phyloP scores from a whole-genome alignment of 2,797 vertebrate genomes.

The Galago senegalensis region DNA sequence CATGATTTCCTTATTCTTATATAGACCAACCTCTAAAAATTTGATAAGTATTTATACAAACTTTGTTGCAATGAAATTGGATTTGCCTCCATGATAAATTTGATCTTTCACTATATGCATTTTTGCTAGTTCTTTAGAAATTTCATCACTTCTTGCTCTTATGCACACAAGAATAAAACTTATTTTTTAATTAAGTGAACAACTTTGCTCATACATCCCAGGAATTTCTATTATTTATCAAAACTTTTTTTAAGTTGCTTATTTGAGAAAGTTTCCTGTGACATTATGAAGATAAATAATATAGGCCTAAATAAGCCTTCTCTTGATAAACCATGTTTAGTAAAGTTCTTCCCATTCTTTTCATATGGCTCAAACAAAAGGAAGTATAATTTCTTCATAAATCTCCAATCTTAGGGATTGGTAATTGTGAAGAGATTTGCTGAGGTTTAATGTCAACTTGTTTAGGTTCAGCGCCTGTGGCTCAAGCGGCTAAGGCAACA shows the following conservation, averaged over 20 bases:
- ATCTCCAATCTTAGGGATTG: fast-evolving
- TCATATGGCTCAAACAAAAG: not conserved
- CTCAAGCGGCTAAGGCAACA: too few species aligned
- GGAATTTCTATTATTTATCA: not conserved
- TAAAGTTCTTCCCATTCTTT: not conserved
- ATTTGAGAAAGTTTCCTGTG: not conserved
- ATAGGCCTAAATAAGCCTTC: not conserved
- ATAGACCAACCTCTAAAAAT: not conserved
- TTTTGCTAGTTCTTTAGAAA: not conserved
- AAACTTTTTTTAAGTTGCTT: not conserved
- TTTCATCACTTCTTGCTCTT: not conserved
- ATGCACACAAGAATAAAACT: not conserved
- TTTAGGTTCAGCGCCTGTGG: too few species aligned
- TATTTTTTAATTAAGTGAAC: not conserved
- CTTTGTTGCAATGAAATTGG: not conserved
- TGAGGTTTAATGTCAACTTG: not conserved
- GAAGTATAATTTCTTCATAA: not conserved
- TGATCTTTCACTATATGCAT: not conserved
- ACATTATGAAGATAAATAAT: not conserved
- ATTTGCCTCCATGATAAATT: not conserved
- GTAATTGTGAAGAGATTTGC: not conserved
- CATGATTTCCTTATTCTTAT: not conserved
- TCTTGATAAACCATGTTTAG: not conserved
- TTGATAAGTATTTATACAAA: not conserved
- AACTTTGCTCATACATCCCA: not conserved